Percentiles rank a stretch among this genome's conserved stretches.
These are phyloP conservation scores for Leptocoma aspasia DNA, from an alignment of 2,113 vertebrate species.

Conservation along the genomic window DNA sequence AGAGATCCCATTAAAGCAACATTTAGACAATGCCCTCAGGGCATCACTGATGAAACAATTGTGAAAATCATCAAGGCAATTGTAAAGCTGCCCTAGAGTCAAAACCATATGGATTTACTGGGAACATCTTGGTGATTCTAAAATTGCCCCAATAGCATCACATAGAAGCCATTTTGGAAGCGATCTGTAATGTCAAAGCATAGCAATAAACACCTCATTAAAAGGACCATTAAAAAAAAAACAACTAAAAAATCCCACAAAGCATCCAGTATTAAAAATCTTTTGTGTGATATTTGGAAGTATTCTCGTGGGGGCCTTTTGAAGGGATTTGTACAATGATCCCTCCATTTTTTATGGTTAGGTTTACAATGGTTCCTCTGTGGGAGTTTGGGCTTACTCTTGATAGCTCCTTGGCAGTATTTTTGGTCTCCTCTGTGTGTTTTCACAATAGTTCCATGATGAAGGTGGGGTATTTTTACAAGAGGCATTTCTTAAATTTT, in stretches of 20 bases:
- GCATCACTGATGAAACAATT: not conserved
- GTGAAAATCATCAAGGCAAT: not conserved
- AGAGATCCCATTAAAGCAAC: not conserved
- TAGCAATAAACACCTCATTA: constrained; percentile 28
- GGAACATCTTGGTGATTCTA: not conserved
- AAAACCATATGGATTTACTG: constrained; percentile 6
- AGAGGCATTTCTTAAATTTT: constrained; percentile 9
- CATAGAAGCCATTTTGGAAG: constrained; percentile 15
- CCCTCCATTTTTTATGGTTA: not conserved
- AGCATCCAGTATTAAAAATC: not conserved
- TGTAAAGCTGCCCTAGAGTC: constrained; percentile 4
- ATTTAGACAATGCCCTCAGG: not conserved
- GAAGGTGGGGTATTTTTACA: constrained; percentile 24
- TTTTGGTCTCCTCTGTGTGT: constrained; percentile 6
- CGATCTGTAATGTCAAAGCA: not conserved
- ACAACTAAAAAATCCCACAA: not conserved
- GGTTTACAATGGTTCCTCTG: constrained; percentile 37
- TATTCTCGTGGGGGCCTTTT: not conserved
- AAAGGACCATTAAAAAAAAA: not conserved
- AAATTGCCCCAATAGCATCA: not conserved
- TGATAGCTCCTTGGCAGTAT: constrained; percentile 22
- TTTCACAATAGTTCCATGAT: constrained; percentile 33
- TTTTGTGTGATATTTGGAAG: constrained; percentile 36
- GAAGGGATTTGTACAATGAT: constrained; percentile 33
- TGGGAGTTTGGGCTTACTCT: not conserved